Base-by-base conservation (phyloP, 2,797 vertebrate genomes). In the Lemur catta region DNA sequence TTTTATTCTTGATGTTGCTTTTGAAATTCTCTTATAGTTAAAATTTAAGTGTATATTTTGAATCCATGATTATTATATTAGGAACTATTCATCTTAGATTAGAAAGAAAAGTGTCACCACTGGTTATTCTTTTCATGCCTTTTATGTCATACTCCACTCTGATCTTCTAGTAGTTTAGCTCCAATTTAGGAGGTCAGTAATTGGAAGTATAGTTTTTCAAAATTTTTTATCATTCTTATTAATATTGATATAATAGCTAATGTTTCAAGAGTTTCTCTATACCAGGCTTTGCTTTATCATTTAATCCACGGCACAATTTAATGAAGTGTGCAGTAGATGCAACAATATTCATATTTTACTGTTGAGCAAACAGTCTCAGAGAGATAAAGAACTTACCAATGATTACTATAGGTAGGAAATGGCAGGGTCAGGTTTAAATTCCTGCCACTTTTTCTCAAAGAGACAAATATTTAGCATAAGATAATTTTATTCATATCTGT, bases 201-300 rank as follows among this genome's bases (percentile, higher is more conserved):
- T 57, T 71, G 20, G 9, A 84, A 9, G 30, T 13, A 13, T 71
- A 0, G 38, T 33, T 75, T 84, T 55, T 78, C 38, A 46, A 59
- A 17, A n/a, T 38, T 76, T 50, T 74, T 35, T n/a, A 67, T 48
- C 28, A 30, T 72, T 85, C 26, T 95, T 65, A 6, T 65, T 87
- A 15, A 30, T 87, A 48, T 7, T 74, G 26, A 72, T 84, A 22
- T n/a, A 89, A 57, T 74, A 79, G 72, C 30, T 71, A 80, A 76
- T 63, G 26, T 81, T 87, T 92, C 35, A 43, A 55, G 85, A 71
- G 6, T 61, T 84, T 93, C 76, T 87, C n/a, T 82, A 18, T 94
- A 35, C 8, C 15, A 55, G 15, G 12, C 5, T 26, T 75, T 74
- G 14, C 59, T 93, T 90, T 84, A 63, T 63, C 48, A n/a, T 82